Evolutionary conservation across 2,113 vertebrate genomes (phyloP), one percentile per base, ranked within the genome.

Genomic region (Deroptyus accipitrinus): DNA sequence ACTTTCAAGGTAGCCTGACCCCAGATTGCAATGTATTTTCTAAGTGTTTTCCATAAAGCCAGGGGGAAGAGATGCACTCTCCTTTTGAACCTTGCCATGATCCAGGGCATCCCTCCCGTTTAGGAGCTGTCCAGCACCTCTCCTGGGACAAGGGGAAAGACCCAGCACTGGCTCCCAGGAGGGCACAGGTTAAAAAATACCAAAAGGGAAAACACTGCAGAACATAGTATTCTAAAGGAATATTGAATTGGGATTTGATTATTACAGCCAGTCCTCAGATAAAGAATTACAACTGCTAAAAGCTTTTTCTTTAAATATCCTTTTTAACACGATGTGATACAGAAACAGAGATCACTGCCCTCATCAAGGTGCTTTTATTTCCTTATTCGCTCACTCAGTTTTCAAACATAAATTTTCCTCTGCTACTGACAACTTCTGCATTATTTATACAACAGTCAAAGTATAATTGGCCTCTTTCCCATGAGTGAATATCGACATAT

Each of bases 381-480:
- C 48, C 48, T 59, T 94, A 80, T 55, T 83, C 42, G 48, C 37
- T 64, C 37, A 31, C 57, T 66, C 49, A 28, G 74, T 42, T 83
- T 89, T 79, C 69, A 49, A 93, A 91, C 37, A 30, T 30, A 72
- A 66, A 0, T 83, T 86, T 89, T 89, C 61, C 41, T 91, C 52
- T 67, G 52, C 41, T 76, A 59, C 76, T 51, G 52, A 96, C 86
- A 95, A 68, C 77, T 94, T 83, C 44, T 85, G 69, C 77, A 93
- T 94, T 96, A 95, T 95, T 93, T 95, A 93, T 88, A 86, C 24
- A 95, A 72, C 0, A 2, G 92, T 39, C 67, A 75, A 95, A 84
- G 59, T 87, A 83, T 90, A 95, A 96, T 46, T 83, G 89, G 46
- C 94, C 87, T 95, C 76, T 92, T 95, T 94, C 92, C 96, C 76